Conservation (phyloP, 2,888 invertebrate species). For the Dichetophora obliterata region DNA sequence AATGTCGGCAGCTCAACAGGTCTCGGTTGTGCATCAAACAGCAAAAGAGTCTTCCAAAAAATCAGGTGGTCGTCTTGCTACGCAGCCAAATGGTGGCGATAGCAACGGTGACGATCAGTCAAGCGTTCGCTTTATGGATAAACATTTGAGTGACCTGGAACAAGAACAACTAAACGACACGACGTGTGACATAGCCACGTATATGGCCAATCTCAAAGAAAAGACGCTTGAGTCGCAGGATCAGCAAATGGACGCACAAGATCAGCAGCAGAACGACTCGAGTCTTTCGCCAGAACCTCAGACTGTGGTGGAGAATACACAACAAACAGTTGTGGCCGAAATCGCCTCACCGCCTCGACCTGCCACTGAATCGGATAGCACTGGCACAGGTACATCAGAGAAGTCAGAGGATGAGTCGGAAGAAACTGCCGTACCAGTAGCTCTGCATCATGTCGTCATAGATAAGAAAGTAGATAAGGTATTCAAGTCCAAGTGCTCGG, state of each 20-base stretch:
- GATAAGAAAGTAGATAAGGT: conserved; percentile 69
- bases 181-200: conserved; percentile 68
- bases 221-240: conserved; percentile 66
- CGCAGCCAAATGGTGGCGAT: conserved; percentile 45
- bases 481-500: conserved; percentile 65
- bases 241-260: conserved; percentile 54
- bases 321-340: conserved; percentile 63
- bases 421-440: conserved; percentile 47
- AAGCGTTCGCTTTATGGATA: conserved; percentile 67
- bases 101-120: conserved; percentile 50
- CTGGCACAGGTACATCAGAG: conserved; percentile 66
- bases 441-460: conserved; percentile 62
- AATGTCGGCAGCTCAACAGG: conserved; percentile 61
- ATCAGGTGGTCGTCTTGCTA: conserved; percentile 25
- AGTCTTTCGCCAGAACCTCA: conserved; percentile 68
- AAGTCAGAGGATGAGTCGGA: conserved; percentile 67
- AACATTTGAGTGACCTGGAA: conserved; percentile 68
- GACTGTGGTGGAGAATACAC: conserved; percentile 67
- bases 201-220: conserved; percentile 69
- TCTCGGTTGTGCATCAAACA: conserved; percentile 67
- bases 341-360: conserved; percentile 64
- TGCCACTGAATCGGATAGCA: conserved; percentile 62
- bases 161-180: conserved; percentile 66
- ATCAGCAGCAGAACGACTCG: conserved; percentile 67
- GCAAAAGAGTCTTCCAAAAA: conserved; percentile 56